Base-by-base conservation (phyloP, 2,888 invertebrate genomes). In the Aleiodes testaceus region DNA sequence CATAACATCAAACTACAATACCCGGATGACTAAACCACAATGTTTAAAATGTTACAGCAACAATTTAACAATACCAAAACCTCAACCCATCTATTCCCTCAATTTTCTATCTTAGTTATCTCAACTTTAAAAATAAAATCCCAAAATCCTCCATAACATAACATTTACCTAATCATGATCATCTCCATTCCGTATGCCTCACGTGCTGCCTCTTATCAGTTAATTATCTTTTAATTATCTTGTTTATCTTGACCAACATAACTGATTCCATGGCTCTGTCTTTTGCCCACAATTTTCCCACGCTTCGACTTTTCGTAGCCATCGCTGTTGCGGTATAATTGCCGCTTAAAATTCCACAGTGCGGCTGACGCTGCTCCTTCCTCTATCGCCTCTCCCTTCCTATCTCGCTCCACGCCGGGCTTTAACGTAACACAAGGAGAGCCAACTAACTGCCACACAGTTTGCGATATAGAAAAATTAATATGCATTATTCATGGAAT, bases 181-280 rank as follows among this genome's bases (percentile, higher is more conserved):
- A 78, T 76, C 76, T 74, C 22, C 26, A 44, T 22, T 30, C 72
- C 71, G 63, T 69, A 72, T 63, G 72, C 79, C 79, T 80, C 80
- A 82, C 81, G 82, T 81, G 77, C 75, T 72, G 66, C 68, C 75
- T 75, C 74, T 76, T 79, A 81, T 82, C 80, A 75, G 80, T 82
- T 84, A 82, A 84, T 85, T 83, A 85, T 82, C 84, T 83, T 85
- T 85, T 84, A 82, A 85, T 84, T 82, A 82, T 84, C 83, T 85
- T 80, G 82, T 84, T 83, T 85, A 84, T 85, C 84, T 84, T 81
- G 79, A 80, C 80, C 70, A 55, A 66, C 72, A 42, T 49, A 45
- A 63, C 26, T 20, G 61, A 63, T 49, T 47, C 7, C 59, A 42
- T 16, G 12, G 9, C 22, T 53, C 22, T 14, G n/a, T 11, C 5